Percentiles rank a stretch among this genome's conserved stretches.
Conservation (phyloP, 1,140 invertebrate species). For the Rhopalosiphum maidis region DNA sequence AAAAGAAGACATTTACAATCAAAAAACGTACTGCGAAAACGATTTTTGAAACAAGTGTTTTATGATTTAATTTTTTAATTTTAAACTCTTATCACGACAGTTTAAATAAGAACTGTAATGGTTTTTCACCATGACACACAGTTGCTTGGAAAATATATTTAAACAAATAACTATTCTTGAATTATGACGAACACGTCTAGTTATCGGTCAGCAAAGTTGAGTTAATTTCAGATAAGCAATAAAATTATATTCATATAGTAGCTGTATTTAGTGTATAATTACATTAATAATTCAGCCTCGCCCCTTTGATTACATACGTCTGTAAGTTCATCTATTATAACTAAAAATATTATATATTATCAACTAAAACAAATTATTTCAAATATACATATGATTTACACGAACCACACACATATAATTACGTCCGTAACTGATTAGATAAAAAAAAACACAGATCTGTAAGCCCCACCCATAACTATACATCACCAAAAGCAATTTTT, state of each 20-base stretch:
- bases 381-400: neutral
- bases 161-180: neutral
- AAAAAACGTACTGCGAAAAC: neutral
- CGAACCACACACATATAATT: neutral
- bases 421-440: neutral
- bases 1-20: neutral
- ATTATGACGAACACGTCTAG: neutral
- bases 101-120: neutral
- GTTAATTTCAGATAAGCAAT: neutral
- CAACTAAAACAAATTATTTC: neutral
- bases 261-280: neutral
- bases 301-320: neutral
- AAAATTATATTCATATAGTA: neutral
- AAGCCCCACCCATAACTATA: neutral
- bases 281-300: neutral
- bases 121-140: neutral
- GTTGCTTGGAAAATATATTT: neutral
- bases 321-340: neutral
- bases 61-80: neutral
- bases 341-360: neutral
- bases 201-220: neutral
- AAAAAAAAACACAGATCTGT: neutral
- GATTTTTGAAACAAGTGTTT: neutral
- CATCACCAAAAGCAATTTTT: neutral
- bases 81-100: neutral